A percentile compares a stretch with the other conserved stretches of the same genome.
phyloP scores from a whole-genome alignment of 2,888 invertebrate genomes.

The Pasiphila rectangulata region DNA sequence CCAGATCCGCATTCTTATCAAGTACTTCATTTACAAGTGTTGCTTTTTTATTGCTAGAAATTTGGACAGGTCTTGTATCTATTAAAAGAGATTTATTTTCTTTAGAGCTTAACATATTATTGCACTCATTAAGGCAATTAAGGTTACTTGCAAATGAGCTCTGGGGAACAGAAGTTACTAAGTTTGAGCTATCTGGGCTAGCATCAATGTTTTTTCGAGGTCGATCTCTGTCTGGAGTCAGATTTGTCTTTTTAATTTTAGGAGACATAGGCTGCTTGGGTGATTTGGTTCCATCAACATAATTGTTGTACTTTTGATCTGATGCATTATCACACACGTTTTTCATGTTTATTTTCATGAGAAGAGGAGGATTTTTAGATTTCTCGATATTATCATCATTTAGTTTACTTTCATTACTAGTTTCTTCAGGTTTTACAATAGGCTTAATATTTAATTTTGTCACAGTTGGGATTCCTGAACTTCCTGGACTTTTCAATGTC shows the following conservation, averaged over 20 bases:
- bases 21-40: slow-evolving; percentile 21
- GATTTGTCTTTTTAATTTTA: slow-evolving; percentile 22
- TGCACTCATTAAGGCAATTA: slow-evolving; percentile 26
- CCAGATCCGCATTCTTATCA: slow-evolving; percentile 18
- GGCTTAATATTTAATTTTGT: slow-evolving; percentile 77
- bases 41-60: slow-evolving; percentile 17
- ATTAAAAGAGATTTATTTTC: slow-evolving; percentile 13
- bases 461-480: slow-evolving; percentile 55
- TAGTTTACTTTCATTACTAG: slow-evolving; percentile 36
- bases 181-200: slow-evolving; percentile 24
- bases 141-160: slow-evolving; percentile 11
- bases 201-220: slow-evolving; percentile 19
- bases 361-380: slow-evolving; percentile 63
- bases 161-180: slow-evolving; percentile 10
- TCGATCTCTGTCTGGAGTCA: slow-evolving; percentile 19
- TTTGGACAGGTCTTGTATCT: slow-evolving; percentile 18
- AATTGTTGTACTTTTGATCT: slow-evolving; percentile 41
- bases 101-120: slow-evolving; percentile 21
- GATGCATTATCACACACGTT: slow-evolving; percentile 51
- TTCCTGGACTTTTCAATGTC: slow-evolving; percentile 44
- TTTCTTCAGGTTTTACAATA: slow-evolving; percentile 63
- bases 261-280: slow-evolving; percentile 56
- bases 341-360: slow-evolving; percentile 75
- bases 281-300: slow-evolving; percentile 56
- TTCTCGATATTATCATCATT: slow-evolving; percentile 51